Evolutionary conservation across 2,888 invertebrate genomes (phyloP).

Genomic region (Adelognathus sp.): DNA sequence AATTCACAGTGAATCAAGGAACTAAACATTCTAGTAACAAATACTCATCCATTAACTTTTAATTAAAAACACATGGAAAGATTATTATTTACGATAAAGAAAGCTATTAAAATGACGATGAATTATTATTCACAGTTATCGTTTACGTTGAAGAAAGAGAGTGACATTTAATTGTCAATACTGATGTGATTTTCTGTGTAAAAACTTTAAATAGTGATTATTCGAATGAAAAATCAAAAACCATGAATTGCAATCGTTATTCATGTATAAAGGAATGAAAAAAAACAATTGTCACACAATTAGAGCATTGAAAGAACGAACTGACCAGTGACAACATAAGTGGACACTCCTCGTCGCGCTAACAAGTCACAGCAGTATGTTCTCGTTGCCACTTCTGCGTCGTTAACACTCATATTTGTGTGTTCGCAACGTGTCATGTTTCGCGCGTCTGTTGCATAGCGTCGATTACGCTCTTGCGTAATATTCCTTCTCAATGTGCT

Average conservation of each 20-base stretch:
- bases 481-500: background rate
- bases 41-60: no score
- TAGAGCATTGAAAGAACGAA: background rate
- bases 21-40: no score
- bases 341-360: background rate
- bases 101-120: no score
- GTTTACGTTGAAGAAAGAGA: no score
- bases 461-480: conserved; percentile 21
- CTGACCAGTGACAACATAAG: background rate
- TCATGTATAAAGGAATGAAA: background rate
- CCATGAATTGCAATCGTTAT: background rate
- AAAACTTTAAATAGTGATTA: background rate
- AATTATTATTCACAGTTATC: no score
- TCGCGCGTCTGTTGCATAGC: conserved; percentile 4
- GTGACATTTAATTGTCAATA: no score
- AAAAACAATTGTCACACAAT: background rate
- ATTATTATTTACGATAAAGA: no score
- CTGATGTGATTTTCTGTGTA: background rate
- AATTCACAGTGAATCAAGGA: no score
- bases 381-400: conserved; percentile 30
- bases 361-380: conserved; percentile 23
- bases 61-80: no score
- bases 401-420: conserved; percentile 28
- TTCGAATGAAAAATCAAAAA: background rate
- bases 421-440: conserved; percentile 36